Base-by-base conservation (phyloP, 2,113 vertebrate genomes). In the Protobothrops flavoviridis region DNA sequence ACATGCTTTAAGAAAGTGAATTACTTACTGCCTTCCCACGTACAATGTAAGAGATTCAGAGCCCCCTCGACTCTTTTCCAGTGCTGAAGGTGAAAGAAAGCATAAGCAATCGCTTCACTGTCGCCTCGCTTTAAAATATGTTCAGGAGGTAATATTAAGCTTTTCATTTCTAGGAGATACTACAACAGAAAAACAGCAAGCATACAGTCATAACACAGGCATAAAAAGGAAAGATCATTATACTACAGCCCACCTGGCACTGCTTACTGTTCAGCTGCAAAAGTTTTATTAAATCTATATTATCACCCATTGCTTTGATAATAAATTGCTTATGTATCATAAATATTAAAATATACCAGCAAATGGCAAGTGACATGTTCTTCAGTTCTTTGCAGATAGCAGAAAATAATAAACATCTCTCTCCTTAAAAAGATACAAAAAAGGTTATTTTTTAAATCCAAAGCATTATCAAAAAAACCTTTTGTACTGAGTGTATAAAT, bases 111-210 rank as follows among this genome's bases (percentile, higher is more conserved):
- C 94, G 99, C 99, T 98, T 99, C 99, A 92, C 99, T 99, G 98
- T 99, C 99, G n/a, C 99, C 99, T 96, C 99, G 97, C 98, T 99
- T 99, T 97, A 99, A 98, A 97, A 99, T 99, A 97, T 99, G 99
- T 96, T 99, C 99, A 92, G 99, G 99, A 94, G 99, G 99, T 93
- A 99, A 98, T 97, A 99, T 99, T 98, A 99, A 97, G 97, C 99
- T 99, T 98, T 99, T 99, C 99, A 99, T 99, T 98, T 99, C 99
- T 98, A 99, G 98, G 94, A 99, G 98, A 96, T 99, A 99, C 99
- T 99, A 98, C 89, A 97, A 98, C 94, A 95, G 94, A 97, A 96
- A 96, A 94, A 21, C 61, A 97, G 88, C 3, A 11, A 29, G 94
- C 93, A 90, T 45, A 96, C 59, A 92, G 15, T 97, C 92, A 95